Conservation (phyloP, 2,888 invertebrate genomes). For the Eurytoma adleriae region DNA sequence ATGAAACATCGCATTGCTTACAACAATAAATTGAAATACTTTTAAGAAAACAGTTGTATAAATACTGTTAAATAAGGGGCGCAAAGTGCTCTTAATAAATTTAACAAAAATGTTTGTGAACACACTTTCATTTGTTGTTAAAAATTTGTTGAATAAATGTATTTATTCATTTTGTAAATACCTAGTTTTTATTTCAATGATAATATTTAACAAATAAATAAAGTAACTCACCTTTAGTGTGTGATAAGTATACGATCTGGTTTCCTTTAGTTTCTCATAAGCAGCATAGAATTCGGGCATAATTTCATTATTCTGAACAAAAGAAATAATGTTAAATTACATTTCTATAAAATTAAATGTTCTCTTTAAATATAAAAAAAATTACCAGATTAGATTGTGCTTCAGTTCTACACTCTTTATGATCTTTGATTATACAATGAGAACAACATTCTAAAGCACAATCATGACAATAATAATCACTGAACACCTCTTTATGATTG, state of each 20-base stretch:
- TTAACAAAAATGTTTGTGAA: slow-evolving; percentile 29
- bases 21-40: neutral
- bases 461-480: slow-evolving; percentile 74
- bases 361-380: slow-evolving; percentile 30
- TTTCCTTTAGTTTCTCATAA: slow-evolving; percentile 63
- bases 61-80: slow-evolving; percentile 23
- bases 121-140: slow-evolving; percentile 53
- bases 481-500: slow-evolving; percentile 64
- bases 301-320: slow-evolving; percentile 68
- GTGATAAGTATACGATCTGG: slow-evolving; percentile 65
- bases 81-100: slow-evolving; percentile 20
- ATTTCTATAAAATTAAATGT: slow-evolving; percentile 1
- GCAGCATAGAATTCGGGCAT: slow-evolving; percentile 63
- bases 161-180: slow-evolving; percentile 64
- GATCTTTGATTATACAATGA: slow-evolving; percentile 74
- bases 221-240: slow-evolving; percentile 71
- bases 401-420: slow-evolving; percentile 70
- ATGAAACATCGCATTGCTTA: no score
- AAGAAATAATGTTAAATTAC: slow-evolving; percentile 43
- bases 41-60: neutral
- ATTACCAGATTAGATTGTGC: slow-evolving; percentile 71
- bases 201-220: slow-evolving; percentile 32
- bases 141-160: slow-evolving; percentile 65
- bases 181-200: neutral
- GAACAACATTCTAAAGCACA: slow-evolving; percentile 74